Percentiles rank a stretch among this genome's conserved stretches.
Conservation (phyloP, 2,797 vertebrate genomes). For the Hephaestus fuliginosus region DNA sequence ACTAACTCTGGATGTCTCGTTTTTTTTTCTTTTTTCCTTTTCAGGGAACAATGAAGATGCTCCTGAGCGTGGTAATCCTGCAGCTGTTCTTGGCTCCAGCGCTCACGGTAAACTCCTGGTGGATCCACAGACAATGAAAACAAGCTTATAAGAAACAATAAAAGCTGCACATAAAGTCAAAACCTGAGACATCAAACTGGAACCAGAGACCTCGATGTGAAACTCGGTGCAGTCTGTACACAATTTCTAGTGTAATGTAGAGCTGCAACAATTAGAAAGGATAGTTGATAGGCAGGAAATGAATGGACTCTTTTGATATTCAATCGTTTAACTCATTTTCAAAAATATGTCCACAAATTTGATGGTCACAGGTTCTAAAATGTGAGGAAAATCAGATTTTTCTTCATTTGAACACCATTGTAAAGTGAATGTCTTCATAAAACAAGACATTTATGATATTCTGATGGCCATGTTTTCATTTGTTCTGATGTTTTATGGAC, state of each 20-base stretch:
- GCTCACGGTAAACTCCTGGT: conserved; percentile 73
- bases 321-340: background rate
- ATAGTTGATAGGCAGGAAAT: background rate
- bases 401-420: background rate
- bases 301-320: background rate
- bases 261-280: background rate
- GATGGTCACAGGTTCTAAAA: background rate
- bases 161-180: background rate
- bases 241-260: background rate
- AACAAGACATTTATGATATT: background rate
- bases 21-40: background rate
- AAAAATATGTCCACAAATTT: background rate
- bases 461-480: background rate
- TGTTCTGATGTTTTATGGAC: background rate
- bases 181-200: background rate
- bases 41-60: conserved; percentile 71
- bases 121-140: background rate
- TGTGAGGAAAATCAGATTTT: background rate
- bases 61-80: conserved; percentile 74
- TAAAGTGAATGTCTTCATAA: background rate
- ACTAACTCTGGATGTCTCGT: conserved; percentile 45
- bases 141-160: background rate
- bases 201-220: background rate
- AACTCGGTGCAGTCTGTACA: too few relatives aligned
- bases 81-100: conserved; percentile 82